Conservation (phyloP, 2,113 vertebrate genomes). For the Elgaria multicarinata region DNA sequence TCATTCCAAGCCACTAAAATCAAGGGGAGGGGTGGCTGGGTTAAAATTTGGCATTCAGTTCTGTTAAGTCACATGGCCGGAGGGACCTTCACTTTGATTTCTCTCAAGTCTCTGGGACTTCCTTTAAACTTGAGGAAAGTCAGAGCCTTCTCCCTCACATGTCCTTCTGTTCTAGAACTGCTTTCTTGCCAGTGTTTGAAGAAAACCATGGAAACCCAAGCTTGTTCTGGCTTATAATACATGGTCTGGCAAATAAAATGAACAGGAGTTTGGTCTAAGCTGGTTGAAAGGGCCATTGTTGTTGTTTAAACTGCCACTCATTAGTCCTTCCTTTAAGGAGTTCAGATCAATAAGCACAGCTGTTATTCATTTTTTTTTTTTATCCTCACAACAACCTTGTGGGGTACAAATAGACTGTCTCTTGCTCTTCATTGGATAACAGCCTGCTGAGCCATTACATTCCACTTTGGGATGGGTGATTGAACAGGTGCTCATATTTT, state of each 20-base stretch:
- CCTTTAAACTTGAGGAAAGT: neutral
- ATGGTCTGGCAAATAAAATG: neutral
- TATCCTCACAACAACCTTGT: neutral
- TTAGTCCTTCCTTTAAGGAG: neutral
- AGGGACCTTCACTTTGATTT: neutral
- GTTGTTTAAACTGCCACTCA: neutral
- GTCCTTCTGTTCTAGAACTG: neutral
- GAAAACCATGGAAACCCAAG: neutral
- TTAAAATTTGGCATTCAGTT: neutral
- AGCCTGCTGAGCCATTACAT: neutral
- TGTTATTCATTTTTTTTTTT: neutral
- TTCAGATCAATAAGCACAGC: too few species aligned
- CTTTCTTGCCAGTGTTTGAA: neutral
- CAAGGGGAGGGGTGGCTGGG: neutral
- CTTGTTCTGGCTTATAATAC: neutral
- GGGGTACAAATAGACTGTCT: too few species aligned
- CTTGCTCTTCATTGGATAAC: neutral
- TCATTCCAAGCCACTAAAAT: neutral
- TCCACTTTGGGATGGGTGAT: neutral
- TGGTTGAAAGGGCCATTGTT: neutral
- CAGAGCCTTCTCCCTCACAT: neutral
- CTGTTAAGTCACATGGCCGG: neutral
- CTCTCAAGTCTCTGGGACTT: neutral
- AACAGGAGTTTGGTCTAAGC: neutral
- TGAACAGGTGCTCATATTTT: too few species aligned